Percentiles rank a stretch among this genome's conserved stretches.
Evolutionary conservation across 2,888 invertebrate genomes (phyloP).

Genomic region (Osmoderma eremita): DNA sequence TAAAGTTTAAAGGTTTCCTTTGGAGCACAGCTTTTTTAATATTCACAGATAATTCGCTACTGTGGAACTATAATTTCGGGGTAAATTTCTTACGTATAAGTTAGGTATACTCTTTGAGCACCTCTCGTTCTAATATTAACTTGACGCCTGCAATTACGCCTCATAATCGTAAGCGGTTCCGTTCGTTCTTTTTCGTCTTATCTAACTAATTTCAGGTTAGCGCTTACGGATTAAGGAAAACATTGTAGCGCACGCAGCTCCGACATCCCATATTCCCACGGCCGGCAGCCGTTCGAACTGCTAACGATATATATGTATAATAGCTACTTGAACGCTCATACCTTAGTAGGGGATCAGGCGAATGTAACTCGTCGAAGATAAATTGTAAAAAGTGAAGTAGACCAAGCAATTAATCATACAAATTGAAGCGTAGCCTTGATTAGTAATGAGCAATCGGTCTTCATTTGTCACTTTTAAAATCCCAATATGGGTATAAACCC

Average conservation of each 20-base stretch:
- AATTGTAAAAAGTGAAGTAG: constrained; percentile 39
- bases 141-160: constrained; percentile 14
- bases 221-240: constrained; percentile 16
- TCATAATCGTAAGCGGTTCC: constrained; percentile 19
- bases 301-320: constrained; percentile 22
- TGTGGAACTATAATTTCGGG: constrained; percentile 5
- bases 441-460: constrained; percentile 43
- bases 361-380: constrained; percentile 35
- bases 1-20: no score
- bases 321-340: constrained; percentile 19
- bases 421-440: constrained; percentile 43
- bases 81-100: not conserved
- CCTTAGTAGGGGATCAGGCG: constrained; percentile 3
- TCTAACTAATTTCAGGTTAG: constrained; percentile 19
- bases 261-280: constrained; percentile 21
- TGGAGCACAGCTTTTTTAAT: constrained; percentile 3
- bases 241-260: not conserved
- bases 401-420: constrained; percentile 39
- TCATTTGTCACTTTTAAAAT: constrained; percentile 42
- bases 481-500: constrained; percentile 17
- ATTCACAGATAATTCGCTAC: constrained; percentile 9
- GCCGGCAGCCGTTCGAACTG: constrained; percentile 11
- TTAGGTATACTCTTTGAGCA: constrained; percentile 3
- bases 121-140: constrained; percentile 18
- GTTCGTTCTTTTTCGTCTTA: constrained; percentile 6